Percentiles rank a stretch among this genome's conserved stretches.
phyloP scores from a whole-genome alignment of 2,797 vertebrate species.

The Schizothorax lantsangensis region DNA sequence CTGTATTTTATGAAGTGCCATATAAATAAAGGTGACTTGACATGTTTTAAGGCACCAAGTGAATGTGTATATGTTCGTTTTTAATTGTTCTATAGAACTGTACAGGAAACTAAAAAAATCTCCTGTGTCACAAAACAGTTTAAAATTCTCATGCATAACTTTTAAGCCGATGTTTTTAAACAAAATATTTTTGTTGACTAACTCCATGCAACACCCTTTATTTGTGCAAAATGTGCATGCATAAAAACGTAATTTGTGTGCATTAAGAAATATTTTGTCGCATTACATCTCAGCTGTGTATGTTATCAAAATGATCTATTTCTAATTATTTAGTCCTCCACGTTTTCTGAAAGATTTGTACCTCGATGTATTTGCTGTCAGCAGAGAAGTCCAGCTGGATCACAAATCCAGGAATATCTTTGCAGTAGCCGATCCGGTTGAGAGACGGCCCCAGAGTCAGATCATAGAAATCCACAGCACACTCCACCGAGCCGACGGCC shows the following conservation, averaged over 20 bases:
- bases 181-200: background rate
- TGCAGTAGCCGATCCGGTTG: conserved; percentile 93
- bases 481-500: conserved; percentile 90
- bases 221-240: background rate
- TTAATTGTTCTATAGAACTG: too few species aligned
- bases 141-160: background rate
- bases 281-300: background rate
- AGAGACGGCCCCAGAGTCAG: conserved; percentile 91
- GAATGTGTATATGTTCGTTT: background rate
- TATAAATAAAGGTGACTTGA: too few species aligned
- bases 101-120: too few species aligned
- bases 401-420: conserved; percentile 92
- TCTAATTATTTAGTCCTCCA: background rate
- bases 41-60: too few species aligned
- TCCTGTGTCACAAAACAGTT: background rate
- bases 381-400: conserved; percentile 96
- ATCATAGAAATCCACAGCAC: conserved; percentile 95
- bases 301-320: background rate
- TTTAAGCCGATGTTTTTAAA: too few species aligned
- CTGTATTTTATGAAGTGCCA: too few species aligned
- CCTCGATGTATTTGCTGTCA: conserved; percentile 92
- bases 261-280: too few species aligned
- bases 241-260: background rate
- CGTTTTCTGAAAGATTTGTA: conserved; percentile 57
- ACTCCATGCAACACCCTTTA: background rate